These are phyloP conservation scores for Bombyx mandarina DNA, from an alignment of 1,140 invertebrate genomes.

Conservation along the genomic window DNA sequence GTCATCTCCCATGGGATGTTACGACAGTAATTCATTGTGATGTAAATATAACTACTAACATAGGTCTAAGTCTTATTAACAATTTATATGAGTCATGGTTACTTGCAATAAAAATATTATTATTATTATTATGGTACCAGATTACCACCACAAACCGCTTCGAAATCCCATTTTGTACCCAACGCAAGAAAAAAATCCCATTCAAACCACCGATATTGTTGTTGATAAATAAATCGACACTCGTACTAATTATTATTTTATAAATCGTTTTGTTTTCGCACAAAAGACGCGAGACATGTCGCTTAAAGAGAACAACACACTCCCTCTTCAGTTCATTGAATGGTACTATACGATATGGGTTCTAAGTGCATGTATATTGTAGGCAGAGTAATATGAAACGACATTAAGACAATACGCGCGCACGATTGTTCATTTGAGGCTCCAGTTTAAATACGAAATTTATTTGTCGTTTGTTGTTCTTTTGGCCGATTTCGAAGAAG, in stretches of 20 bases:
- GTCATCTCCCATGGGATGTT: too few species aligned
- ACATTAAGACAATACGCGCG: constrained; percentile 3
- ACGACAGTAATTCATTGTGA: too few species aligned
- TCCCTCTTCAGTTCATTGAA: constrained; percentile 2
- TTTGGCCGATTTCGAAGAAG: too few species aligned
- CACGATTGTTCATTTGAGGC: not conserved
- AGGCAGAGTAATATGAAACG: constrained; percentile 32
- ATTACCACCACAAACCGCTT: not conserved
- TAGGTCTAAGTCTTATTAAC: too few species aligned
- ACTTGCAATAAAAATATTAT: too few species aligned
- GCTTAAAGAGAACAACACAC: not conserved
- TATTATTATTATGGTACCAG: too few species aligned
- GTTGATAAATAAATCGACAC: constrained; percentile 49
- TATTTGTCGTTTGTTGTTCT: too few species aligned
- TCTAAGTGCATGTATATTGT: constrained; percentile 16
- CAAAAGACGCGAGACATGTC: too few species aligned
- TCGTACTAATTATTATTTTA: constrained; percentile 63
- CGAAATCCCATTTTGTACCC: constrained; percentile 1
- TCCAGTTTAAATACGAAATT: not conserved
- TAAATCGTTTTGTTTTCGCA: too few species aligned
- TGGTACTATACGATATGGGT: constrained; percentile 2
- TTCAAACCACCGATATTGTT: constrained; percentile 47
- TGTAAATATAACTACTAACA: too few species aligned
- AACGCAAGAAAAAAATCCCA: constrained; percentile 20
- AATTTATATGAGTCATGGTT: too few species aligned